Base-by-base conservation (phyloP, 2,888 invertebrate genomes). In the Drosophila tanythrix region DNA sequence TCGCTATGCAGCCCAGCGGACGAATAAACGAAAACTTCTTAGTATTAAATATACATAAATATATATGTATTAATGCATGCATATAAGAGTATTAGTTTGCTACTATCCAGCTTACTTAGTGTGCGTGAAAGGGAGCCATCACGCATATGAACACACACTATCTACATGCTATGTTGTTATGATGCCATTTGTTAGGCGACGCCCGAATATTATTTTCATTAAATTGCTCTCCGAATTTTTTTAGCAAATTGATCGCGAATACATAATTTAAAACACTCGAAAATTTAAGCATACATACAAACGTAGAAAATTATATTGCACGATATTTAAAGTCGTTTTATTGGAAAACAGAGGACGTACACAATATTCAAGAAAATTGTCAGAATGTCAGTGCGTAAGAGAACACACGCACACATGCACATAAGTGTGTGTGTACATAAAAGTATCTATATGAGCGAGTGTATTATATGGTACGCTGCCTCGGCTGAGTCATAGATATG, bases 401-500 rank as follows among this genome's bases (percentile, higher is more conserved):
- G 25, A 31, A 58, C n/a, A 58, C 48, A 67, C 35, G 52, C 46
- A 40, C 35, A 52, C 46, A 61, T 51, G 27, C 27, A 50, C 15
- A 55, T 21, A 18, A 11, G 48, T 38, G 25, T 51, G 21, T 38
- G 36, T 56, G 31, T 57, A 51, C 15, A 27, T 52, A 33, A 27
- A 36, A 13, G 21, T 40, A 15, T 62, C 27, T 60, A 48, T 50
- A 48, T 38, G 40, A 29, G 38, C 15, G 15, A 53, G 27, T 48
- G 29, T 38, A 6, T 27, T 43, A 56, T 38, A 51, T 50, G n/a
- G 38, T 62, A 55, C 51, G 31, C 53, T 56, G 64, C 27, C 33
- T 25, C 36, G 36, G n/a, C 51, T 78, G 79, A 79, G 63, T 77
- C 77, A 77, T 67, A 40, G 35, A 38, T 56, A 57, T 27, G 43